A percentile compares a stretch with the other conserved stretches of the same genome.
Conservation (phyloP, 2,113 vertebrate genomes). For the Pluvianellus socialis region DNA sequence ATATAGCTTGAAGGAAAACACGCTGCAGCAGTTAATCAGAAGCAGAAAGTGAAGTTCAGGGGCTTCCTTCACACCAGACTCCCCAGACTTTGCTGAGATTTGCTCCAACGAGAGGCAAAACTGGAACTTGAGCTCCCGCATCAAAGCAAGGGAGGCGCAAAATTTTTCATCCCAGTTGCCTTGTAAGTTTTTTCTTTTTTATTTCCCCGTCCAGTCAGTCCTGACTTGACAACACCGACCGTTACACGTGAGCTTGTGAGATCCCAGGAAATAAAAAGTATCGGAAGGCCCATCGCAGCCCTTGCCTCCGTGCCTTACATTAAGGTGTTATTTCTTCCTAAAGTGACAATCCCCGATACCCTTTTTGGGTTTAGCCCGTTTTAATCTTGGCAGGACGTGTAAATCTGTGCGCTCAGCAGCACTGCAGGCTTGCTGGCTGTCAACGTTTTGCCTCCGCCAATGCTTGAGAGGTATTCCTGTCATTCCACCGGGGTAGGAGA, state of each 20-base stretch:
- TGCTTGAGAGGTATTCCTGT: constrained; percentile 73
- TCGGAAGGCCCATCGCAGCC: not conserved
- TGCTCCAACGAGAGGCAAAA: not conserved
- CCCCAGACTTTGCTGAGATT: not conserved
- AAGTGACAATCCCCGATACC: constrained; percentile 77
- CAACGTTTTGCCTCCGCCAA: constrained; percentile 74
- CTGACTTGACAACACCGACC: not conserved
- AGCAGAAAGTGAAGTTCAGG: constrained; percentile 17
- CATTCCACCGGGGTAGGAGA: constrained; percentile 71
- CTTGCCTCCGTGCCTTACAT: not conserved
- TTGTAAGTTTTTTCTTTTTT: not conserved
- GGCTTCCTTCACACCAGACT: not conserved
- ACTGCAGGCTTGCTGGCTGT: constrained; percentile 74
- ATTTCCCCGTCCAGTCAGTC: not conserved
- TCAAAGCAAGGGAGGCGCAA: not conserved
- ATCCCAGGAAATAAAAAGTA: not conserved
- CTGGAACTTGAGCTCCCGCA: not conserved
- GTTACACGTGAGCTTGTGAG: rapidly evolving
- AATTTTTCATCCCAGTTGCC: not conserved
- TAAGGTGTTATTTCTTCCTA: constrained; percentile 62
- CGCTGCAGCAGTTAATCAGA: not conserved
- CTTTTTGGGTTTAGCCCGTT: constrained; percentile 77
- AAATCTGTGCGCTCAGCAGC: constrained; percentile 75
- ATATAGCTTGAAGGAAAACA: constrained; percentile 24
- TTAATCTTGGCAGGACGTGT: constrained; percentile 79